These are phyloP conservation scores for Hepsetus odoe DNA, from an alignment of 2,113 vertebrate genomes.

Conservation along the genomic window DNA sequence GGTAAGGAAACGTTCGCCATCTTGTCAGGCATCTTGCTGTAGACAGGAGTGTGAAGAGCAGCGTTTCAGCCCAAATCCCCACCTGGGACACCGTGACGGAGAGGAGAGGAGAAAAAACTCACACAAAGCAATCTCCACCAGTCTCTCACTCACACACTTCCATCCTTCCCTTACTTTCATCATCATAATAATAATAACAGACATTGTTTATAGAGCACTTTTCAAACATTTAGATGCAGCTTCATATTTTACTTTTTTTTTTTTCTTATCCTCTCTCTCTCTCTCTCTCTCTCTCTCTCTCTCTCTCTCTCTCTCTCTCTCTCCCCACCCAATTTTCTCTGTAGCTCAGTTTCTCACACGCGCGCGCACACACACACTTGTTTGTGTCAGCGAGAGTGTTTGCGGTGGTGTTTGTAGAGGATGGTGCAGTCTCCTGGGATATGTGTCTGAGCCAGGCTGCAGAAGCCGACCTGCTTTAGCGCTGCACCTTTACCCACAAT, in stretches of 20 bases:
- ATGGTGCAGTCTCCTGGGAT: constrained; percentile 49
- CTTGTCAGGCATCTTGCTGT: constrained; percentile 59
- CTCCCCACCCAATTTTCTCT: not conserved
- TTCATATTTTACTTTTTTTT: no score
- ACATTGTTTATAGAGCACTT: no score
- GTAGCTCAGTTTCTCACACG: not conserved
- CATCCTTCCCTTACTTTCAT: no score
- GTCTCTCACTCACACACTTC: not conserved
- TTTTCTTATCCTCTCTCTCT: not conserved
- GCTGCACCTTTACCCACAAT: not conserved
- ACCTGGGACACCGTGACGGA: not conserved
- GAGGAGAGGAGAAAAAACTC: not conserved
- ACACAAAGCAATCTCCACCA: not conserved
- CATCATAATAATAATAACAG: no score
- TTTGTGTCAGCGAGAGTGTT: constrained; percentile 40
- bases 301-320: not conserved
- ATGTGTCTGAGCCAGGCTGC: constrained; percentile 22
- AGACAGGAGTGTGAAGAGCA: not conserved
- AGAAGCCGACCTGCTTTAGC: constrained; percentile 25
- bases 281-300: not conserved
- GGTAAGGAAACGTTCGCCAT: constrained; percentile 41
- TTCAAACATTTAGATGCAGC: no score
- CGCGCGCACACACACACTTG: not conserved
- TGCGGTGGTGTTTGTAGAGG: constrained; percentile 53
- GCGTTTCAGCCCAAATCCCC: not conserved